These are phyloP conservation scores for Porphyrio hochstetteri DNA, from an alignment of 2,113 vertebrate species.

Conservation along the genomic window DNA sequence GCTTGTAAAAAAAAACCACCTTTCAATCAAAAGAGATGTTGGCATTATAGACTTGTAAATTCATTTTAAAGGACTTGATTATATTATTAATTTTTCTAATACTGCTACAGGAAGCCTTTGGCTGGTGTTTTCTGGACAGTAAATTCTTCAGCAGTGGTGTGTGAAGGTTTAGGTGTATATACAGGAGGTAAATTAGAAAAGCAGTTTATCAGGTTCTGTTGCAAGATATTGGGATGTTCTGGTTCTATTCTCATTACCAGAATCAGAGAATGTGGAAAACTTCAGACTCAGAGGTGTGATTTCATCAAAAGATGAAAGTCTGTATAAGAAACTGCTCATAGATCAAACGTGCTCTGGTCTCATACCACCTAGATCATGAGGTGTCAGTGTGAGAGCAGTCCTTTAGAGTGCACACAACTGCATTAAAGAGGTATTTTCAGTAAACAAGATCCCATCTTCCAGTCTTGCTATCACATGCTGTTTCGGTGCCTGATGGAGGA, in stretches of 20 bases:
- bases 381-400: rapidly evolving
- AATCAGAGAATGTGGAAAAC: rapidly evolving
- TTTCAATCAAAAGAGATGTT: neutral
- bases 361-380: neutral
- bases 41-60: neutral
- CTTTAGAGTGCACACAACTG: rapidly evolving
- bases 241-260: neutral
- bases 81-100: neutral
- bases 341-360: neutral
- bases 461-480: neutral
- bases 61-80: neutral
- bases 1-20: neutral
- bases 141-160: neutral
- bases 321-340: neutral
- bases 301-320: neutral
- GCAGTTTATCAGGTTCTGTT: neutral
- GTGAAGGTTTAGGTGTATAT: neutral
- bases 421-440: neutral
- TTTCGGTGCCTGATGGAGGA: neutral
- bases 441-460: neutral
- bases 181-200: neutral
- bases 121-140: neutral
- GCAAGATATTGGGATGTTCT: neutral
- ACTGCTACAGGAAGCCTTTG: neutral
- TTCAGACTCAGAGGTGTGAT: neutral